Base-by-base conservation (phyloP, 2,888 invertebrate species). In the Rhyacophila evoluta region DNA sequence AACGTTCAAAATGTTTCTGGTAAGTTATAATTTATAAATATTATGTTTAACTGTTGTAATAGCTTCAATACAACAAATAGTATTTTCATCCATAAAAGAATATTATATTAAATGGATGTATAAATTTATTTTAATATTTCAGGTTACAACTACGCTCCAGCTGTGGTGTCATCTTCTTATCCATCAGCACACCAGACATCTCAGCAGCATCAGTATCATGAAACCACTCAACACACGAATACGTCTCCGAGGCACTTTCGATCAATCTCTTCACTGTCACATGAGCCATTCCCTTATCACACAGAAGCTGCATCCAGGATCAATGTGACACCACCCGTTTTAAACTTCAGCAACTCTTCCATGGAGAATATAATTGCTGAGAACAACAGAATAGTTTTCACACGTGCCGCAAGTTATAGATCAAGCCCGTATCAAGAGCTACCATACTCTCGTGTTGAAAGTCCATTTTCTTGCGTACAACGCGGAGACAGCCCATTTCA, bases 1-100 rank as follows among this genome's bases (percentile, higher is more conserved):
- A 79, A 81, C 12, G 82, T 82, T 4, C 82, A 82, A 37, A 82
- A 82, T 41, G 82, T 82, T 27, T 82, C 82, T 41, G 82, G 82
- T 80, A 12, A 75, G 28, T 70, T 38, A 27, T 36, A 4, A 28
- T 1, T 1, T 73, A 73, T 73, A n/a, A n/a, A n/a, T n/a, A n/a
- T n/a, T n/a, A n/a, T n/a, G n/a, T n/a, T n/a, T 70, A 8, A 67
- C 68, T 11, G 29, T 74, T 33, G 67, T 25, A n/a, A n/a, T n/a
- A n/a, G n/a, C n/a, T n/a, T n/a, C n/a, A n/a, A n/a, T n/a, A n/a
- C n/a, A n/a, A n/a, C n/a, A n/a, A n/a, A n/a, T n/a, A n/a, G n/a
- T n/a, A n/a, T n/a, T n/a, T n/a, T n/a, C n/a, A n/a, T n/a, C n/a
- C n/a, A n/a, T n/a, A n/a, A n/a, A n/a, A n/a, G n/a, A n/a, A n/a